Conservation (phyloP, 1,140 invertebrate genomes). For the Aporrectodea caliginosa region DNA sequence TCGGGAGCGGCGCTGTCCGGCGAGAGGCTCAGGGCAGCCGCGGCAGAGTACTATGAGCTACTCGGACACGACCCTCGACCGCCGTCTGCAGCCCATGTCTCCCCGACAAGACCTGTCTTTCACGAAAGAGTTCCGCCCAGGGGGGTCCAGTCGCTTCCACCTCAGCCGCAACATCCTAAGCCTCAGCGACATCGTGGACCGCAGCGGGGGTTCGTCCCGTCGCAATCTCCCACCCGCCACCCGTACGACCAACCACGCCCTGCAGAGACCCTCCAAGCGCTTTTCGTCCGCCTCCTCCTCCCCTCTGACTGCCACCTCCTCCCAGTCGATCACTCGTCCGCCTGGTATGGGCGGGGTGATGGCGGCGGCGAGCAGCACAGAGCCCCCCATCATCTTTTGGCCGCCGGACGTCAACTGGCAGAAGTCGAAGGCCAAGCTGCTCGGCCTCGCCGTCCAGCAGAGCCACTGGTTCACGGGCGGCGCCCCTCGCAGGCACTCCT, state of each 20-base stretch:
- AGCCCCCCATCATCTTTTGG: conserved; percentile 2
- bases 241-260: neutral
- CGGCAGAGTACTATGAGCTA: neutral
- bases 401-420: conserved; percentile 17
- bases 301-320: neutral
- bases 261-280: neutral
- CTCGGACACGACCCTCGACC: neutral
- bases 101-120: neutral
- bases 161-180: neutral
- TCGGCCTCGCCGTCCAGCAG: conserved; percentile 4
- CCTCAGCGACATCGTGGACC: neutral
- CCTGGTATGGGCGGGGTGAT: neutral
- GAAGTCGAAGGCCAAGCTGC: conserved; percentile 6
- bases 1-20: too few species aligned
- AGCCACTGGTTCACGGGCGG: neutral
- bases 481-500: neutral
- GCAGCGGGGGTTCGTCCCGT: too few species aligned
- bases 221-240: neutral
- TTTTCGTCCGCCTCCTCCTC: neutral
- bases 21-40: too few species aligned
- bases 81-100: neutral
- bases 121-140: neutral
- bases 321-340: neutral
- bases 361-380: neutral
- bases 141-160: neutral